Percentiles rank a stretch among this genome's conserved stretches.
Evolutionary conservation across 2,888 invertebrate genomes (phyloP).

Genomic region (Itoplectis maculator): DNA sequence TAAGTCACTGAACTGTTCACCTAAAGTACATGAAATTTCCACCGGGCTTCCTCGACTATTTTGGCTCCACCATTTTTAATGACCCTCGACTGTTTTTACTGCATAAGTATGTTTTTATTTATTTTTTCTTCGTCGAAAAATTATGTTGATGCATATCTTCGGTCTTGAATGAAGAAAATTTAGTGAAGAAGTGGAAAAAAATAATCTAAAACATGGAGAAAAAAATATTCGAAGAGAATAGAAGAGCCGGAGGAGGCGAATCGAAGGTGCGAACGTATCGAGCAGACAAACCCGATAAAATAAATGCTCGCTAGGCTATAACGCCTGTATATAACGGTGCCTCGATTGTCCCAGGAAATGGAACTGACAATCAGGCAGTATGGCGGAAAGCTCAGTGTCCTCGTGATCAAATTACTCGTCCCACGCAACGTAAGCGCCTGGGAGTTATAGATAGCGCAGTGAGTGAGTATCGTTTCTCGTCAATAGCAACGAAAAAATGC

Average conservation of each 20-base stretch:
- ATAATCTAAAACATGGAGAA: not conserved
- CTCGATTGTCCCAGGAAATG: constrained; percentile 54
- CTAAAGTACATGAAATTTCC: not conserved
- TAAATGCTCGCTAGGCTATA: constrained; percentile 7
- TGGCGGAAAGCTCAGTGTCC: constrained; percentile 32
- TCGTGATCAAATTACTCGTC: constrained; percentile 53
- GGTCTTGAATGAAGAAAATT: no score
- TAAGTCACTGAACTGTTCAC: not conserved
- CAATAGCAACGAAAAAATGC: not conserved
- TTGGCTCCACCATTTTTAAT: no score
- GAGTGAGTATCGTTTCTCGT: constrained; percentile 53
- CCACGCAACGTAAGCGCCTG: constrained; percentile 37
- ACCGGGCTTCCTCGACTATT: no score
- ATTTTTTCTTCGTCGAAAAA: no score
- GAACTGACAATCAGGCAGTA: constrained; percentile 58
- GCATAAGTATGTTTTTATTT: no score
- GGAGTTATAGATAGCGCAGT: constrained; percentile 24
- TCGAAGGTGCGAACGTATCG: constrained; percentile 11
- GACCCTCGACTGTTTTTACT: no score
- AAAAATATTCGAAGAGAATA: not conserved
- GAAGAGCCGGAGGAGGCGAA: not conserved
- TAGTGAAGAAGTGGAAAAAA: no score
- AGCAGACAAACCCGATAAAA: constrained; percentile 14
- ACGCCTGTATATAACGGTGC: not conserved
- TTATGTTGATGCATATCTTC: not conserved